Base-by-base conservation (phyloP, 2,797 vertebrate genomes). In the Poeciliopsis presidionis region DNA sequence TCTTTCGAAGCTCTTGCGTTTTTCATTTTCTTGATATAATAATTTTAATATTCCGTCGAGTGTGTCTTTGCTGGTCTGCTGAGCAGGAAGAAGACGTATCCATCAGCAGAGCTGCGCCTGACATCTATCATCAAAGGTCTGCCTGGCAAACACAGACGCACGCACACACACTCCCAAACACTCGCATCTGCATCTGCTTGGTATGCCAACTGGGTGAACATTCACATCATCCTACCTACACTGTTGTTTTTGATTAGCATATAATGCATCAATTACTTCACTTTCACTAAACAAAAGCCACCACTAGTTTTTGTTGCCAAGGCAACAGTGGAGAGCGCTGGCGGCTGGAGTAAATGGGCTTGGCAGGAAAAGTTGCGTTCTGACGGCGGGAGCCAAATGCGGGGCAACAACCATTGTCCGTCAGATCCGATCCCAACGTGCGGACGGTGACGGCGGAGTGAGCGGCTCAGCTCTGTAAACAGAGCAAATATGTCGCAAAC, bases 231-330 rank as follows among this genome's bases (percentile, higher is more conserved):
- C 88, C 88, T 92, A 91, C 92, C 82, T 89, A 90, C 90, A 89
- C 90, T 87, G 86, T 91, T 92, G 90, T 89, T 95, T 92, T 86
- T 91, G 84, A 95, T 95, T 94, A 93, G 92, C 93, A 95, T 95
- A 95, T 92, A 94, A 95, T 94, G 93, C 93, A 93, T 95, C 93
- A 92, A 94, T 95, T 95, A 94, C 93, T 90, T 92, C 87, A 90
- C 92, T 94, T 94, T 91, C 83, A 86, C 87, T 80, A 87, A 90
- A 90, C 84, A 90, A 81, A 90, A 85, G 81, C 90, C 73, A 89
- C 83, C 81, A 63, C 89, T 91, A 89, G 89, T 92, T 93, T 91
- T 92, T 53, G 93, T 95, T 95, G 92, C 92, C 94, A 95, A 87
- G 93, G 94, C 88, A 93, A 95, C 94, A 82, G 89, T 87, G 75